These are phyloP conservation scores for Synaphobranchus kaupii DNA, from an alignment of 2,797 vertebrate genomes.

Conservation along the genomic window DNA sequence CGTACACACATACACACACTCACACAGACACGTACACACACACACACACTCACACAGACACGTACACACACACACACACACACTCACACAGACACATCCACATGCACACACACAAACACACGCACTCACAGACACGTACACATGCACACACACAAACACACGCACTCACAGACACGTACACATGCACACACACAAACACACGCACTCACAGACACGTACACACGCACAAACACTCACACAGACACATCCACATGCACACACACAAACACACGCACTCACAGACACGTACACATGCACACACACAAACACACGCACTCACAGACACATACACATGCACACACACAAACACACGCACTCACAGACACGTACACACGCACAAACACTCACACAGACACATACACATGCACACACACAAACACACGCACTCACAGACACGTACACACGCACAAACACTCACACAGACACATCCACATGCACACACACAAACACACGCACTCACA, in stretches of 20 bases:
- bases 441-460: too few species aligned
- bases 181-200: not conserved
- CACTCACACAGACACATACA: not conserved
- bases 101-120: too few species aligned
- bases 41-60: not conserved
- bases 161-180: not conserved
- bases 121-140: too few species aligned
- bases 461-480: too few species aligned
- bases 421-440: too few species aligned
- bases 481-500: not conserved
- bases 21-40: not conserved
- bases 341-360: not conserved
- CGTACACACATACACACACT: not conserved
- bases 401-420: too few species aligned
- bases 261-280: not conserved
- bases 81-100: not conserved
- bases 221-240: not conserved
- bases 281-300: not conserved
- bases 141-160: not conserved
- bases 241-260: not conserved
- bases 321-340: not conserved
- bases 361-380: not conserved
- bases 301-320: not conserved
- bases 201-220: too few species aligned
- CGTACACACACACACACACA: not conserved